Percentiles rank a stretch among this genome's conserved stretches.
Evolutionary conservation across 2,888 invertebrate species (phyloP).

Genomic region (Pachliopta kotzebuea): DNA sequence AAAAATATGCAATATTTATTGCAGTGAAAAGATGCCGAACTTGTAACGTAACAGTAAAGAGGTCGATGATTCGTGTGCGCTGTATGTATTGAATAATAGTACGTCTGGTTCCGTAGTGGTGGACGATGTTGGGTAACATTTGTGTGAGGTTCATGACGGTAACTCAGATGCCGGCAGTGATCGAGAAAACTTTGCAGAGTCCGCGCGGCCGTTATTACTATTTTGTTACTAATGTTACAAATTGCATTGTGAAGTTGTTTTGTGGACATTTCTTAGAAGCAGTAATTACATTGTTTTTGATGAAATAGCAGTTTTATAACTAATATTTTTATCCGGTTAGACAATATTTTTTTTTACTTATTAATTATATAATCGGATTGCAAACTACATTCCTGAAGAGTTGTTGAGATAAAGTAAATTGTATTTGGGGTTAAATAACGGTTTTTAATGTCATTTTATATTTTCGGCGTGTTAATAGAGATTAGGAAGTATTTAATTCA

Average conservation of each 20-base stretch:
- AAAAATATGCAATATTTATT: not conserved
- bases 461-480: not conserved
- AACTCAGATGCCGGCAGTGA: constrained; percentile 27
- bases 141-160: constrained; percentile 15
- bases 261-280: constrained; percentile 6
- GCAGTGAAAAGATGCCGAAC: constrained; percentile 5
- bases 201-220: constrained; percentile 10
- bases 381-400: constrained; percentile 8
- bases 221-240: not conserved
- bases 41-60: constrained; percentile 22
- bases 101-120: constrained; percentile 32
- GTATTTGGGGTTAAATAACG: not conserved
- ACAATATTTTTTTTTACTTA: constrained; percentile 15
- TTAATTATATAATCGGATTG: constrained; percentile 25
- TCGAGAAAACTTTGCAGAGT: not conserved
- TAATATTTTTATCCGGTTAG: not conserved
- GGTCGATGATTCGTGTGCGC: constrained; percentile 20
- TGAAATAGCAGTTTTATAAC: not conserved
- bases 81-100: constrained; percentile 33
- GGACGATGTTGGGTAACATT: constrained; percentile 33
- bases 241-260: not conserved
- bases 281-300: not conserved
- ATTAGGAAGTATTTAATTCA: not conserved
- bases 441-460: not conserved
- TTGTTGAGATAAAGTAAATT: not conserved